Evolutionary conservation across 2,888 invertebrate species (phyloP).

Genomic region (Tipula vernalis): DNA sequence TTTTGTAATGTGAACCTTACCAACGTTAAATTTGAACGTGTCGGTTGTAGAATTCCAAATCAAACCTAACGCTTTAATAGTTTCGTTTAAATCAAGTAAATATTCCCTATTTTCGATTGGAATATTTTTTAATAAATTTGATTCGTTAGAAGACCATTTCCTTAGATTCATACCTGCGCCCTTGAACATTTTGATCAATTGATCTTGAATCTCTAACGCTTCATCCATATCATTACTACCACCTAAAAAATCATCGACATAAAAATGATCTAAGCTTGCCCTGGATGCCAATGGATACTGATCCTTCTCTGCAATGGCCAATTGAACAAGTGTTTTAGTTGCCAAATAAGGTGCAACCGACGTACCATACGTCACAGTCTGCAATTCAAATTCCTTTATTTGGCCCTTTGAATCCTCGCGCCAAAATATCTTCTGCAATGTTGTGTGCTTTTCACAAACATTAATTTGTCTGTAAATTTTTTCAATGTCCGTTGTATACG

Average conservation of each 20-base stretch:
- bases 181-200: too few species aligned
- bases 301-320: constrained; percentile 15
- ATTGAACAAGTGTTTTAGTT: constrained; percentile 14
- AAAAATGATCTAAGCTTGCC: constrained; percentile 12
- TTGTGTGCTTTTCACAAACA: constrained; percentile 14
- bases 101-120: too few species aligned
- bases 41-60: too few species aligned
- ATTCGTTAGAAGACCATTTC: too few species aligned
- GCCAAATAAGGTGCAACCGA: constrained; percentile 17
- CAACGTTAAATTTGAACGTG: too few species aligned
- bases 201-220: too few species aligned
- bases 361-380: constrained; percentile 18
- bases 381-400: constrained; percentile 15
- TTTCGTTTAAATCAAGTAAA: too few species aligned
- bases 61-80: too few species aligned
- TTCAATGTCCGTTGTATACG: constrained; percentile 20
- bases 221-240: too few species aligned
- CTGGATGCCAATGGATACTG: constrained; percentile 16
- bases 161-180: not conserved
- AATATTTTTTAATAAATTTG: too few species aligned
- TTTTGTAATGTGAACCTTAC: too few species aligned
- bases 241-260: constrained; percentile 15
- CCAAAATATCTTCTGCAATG: constrained; percentile 20
- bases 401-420: constrained; percentile 11
- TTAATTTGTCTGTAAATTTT: constrained; percentile 14